Evolutionary conservation across 2,113 vertebrate species (phyloP).

Genomic region (Anguilla japonica): DNA sequence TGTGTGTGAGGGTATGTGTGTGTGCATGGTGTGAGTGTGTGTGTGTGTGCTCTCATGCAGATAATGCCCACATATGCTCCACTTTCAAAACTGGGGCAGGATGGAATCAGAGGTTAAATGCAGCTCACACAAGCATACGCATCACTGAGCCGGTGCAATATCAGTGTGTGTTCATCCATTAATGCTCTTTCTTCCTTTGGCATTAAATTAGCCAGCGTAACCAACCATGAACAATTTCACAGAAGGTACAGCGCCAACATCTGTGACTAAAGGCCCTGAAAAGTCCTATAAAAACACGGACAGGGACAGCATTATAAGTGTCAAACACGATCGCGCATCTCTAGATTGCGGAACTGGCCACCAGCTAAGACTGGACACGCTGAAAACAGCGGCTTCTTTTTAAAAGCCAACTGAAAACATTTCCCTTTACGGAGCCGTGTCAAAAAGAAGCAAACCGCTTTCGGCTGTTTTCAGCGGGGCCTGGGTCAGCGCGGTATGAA

Average conservation of each 20-base stretch:
- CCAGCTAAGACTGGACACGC: too few relatives aligned
- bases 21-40: neutral
- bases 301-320: neutral
- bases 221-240: neutral
- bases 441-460: too few relatives aligned
- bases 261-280: neutral
- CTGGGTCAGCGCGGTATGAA: too few relatives aligned
- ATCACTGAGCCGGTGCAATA: neutral
- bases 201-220: neutral
- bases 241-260: neutral
- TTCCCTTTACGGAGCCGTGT: too few relatives aligned
- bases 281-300: neutral
- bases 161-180: neutral
- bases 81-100: neutral
- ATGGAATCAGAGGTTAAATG: neutral
- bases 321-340: neutral
- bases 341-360: too few relatives aligned
- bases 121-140: neutral
- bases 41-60: neutral
- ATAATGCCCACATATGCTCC: neutral
- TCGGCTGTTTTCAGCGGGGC: too few relatives aligned
- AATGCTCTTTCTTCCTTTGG: neutral
- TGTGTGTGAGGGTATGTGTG: constrained; percentile 19
- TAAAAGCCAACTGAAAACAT: too few relatives aligned
- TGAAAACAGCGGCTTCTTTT: too few relatives aligned